These are phyloP conservation scores for Marasmarcha lunaedactyla DNA, from an alignment of 2,888 invertebrate species.

Conservation along the genomic window DNA sequence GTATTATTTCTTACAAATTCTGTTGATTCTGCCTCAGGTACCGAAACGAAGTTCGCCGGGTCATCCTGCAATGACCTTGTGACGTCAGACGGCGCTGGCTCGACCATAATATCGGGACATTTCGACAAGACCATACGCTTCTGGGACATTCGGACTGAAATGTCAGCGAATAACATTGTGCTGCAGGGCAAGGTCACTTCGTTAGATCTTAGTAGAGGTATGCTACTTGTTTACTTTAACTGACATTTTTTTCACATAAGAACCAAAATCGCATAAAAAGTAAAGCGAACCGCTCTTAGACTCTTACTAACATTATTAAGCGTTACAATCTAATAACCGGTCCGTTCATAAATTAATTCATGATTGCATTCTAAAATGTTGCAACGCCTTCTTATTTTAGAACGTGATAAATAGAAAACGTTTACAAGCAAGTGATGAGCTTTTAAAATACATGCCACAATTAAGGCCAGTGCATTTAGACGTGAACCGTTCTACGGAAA, in stretches of 20 bases:
- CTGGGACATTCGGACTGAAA: slow-evolving; percentile 95
- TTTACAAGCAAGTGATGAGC: too few species aligned
- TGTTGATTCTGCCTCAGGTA: slow-evolving; percentile 69
- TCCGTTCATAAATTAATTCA: too few species aligned
- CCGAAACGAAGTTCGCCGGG: slow-evolving; percentile 94
- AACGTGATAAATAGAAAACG: too few species aligned
- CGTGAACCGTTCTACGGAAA: neutral
- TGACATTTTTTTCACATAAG: neutral
- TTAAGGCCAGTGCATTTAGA: neutral
- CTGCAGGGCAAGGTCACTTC: slow-evolving; percentile 96
- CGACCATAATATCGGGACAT: slow-evolving; percentile 96
- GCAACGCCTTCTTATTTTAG: too few species aligned
- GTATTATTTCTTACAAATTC: too few species aligned
- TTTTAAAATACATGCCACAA: neutral
- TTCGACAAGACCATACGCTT: slow-evolving; percentile 97
- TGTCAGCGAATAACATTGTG: slow-evolving; percentile 85
- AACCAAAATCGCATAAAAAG: too few species aligned
- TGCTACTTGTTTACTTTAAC: slow-evolving; percentile 6
- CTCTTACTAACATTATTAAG: too few species aligned
- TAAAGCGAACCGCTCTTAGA: too few species aligned
- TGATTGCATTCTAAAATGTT: too few species aligned
- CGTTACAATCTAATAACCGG: too few species aligned
- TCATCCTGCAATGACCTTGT: slow-evolving; percentile 98
- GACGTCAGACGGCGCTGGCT: slow-evolving; percentile 86
- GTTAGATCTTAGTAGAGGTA: slow-evolving; percentile 91